Evolutionary conservation across 2,797 vertebrate species (phyloP).

Genomic region (Siniperca obscura): DNA sequence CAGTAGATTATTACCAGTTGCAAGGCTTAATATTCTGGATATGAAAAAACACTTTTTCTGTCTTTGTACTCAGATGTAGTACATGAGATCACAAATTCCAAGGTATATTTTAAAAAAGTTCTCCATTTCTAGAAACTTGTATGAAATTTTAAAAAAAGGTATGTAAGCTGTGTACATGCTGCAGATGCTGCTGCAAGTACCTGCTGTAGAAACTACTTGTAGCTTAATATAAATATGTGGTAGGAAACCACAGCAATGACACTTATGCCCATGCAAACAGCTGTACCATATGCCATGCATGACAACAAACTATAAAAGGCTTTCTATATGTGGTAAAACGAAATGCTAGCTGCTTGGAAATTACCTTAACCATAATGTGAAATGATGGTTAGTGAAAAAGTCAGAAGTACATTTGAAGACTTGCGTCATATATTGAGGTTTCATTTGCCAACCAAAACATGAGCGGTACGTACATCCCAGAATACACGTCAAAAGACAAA

Average conservation of each 20-base stretch:
- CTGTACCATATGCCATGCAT: neutral
- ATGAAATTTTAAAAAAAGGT: neutral
- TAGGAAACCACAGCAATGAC: constrained; percentile 60
- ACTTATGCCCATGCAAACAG: neutral
- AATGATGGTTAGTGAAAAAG: constrained; percentile 1
- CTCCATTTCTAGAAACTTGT: neutral
- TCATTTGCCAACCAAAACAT: constrained; percentile 14
- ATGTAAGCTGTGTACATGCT: neutral
- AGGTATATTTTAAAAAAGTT: neutral
- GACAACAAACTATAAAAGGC: constrained; percentile 1
- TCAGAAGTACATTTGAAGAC: constrained; percentile 9
- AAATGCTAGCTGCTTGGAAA: constrained; percentile 42
- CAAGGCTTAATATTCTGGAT: neutral
- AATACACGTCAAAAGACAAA: constrained; percentile 13
- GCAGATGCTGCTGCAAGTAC: constrained; percentile 2
- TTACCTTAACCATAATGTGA: constrained; percentile 27
- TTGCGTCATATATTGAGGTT: neutral
- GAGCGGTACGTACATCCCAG: neutral
- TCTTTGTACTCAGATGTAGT: neutral
- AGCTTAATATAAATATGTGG: constrained; percentile 47
- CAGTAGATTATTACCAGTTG: neutral
- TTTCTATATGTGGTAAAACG: constrained; percentile 21
- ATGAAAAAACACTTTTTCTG: neutral
- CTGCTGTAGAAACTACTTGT: constrained; percentile 22
- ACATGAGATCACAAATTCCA: neutral